Conservation (phyloP, 2,888 invertebrate genomes). For the Drosophila crucigera region DNA sequence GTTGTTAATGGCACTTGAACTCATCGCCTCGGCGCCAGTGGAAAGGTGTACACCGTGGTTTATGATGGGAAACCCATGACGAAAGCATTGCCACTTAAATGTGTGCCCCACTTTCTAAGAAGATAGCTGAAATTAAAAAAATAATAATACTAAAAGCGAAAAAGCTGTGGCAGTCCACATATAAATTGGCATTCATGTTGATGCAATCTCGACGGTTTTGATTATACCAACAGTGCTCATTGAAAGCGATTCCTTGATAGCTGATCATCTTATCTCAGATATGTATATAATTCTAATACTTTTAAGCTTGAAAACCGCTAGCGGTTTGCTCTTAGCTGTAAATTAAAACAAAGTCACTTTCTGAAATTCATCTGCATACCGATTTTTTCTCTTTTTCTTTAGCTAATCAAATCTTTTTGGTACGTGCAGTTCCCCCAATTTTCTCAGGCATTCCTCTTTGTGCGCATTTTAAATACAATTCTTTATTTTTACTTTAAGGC, state of each 20-base stretch:
- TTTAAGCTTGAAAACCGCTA: neutral
- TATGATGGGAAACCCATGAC: neutral
- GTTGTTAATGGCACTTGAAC: slow-evolving; percentile 76
- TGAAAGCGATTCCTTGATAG: neutral
- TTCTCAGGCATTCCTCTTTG: slow-evolving; percentile 28
- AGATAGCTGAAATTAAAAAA: slow-evolving; percentile 20
- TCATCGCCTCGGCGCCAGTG: slow-evolving; percentile 37
- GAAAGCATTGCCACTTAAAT: neutral
- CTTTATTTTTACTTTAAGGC: slow-evolving; percentile 23
- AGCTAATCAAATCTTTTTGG: neutral
- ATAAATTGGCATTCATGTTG: neutral
- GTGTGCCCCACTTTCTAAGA: slow-evolving; percentile 1
- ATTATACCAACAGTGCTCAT: neutral
- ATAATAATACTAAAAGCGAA: slow-evolving; percentile 1
- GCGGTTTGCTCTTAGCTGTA: neutral
- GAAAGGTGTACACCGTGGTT: slow-evolving; percentile 37
- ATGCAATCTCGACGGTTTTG: neutral
- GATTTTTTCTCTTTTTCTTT: neutral
- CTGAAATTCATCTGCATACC: neutral
- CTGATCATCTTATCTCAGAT: neutral
- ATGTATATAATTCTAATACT: neutral
- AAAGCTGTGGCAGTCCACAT: neutral
- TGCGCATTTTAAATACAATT: slow-evolving; percentile 2
- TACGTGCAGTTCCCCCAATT: slow-evolving; percentile 9
- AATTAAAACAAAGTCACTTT: neutral